Evolutionary conservation across 2,113 vertebrate species (phyloP), one percentile per base, ranked within the genome.

Genomic region (Syngnathus scovelli): DNA sequence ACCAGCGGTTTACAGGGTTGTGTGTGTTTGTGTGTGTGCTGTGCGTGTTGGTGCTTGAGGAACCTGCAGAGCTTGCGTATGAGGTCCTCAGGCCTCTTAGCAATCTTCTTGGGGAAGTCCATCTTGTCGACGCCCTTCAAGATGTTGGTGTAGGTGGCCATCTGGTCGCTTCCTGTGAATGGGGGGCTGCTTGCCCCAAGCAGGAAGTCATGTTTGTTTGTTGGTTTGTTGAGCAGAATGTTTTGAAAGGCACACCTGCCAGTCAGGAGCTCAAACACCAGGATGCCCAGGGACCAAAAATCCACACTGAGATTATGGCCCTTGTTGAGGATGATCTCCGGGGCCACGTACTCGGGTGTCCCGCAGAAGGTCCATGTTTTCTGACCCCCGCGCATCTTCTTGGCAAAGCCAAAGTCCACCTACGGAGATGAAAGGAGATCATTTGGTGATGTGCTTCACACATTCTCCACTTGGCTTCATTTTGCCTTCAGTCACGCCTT

Each of bases 21-120:
- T 11, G 43, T 13, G 43, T 44, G 43, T 44, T 11, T 9, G 8
- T 13, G 43, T 44, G 11, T 11, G 10, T 13, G 43, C 10, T 3
- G 43, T 44, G 43, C 1, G 12, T 13, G 12, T 6, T 13, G 12
- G 12, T 13, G 1, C 11, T 13, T 11, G 15, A 5, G 15, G 44
- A 71, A 98, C 97, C 96, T 98, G 95, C 97, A 99, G 93, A 99
- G 94, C 93, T 98, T 98, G 92, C 98, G 98, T 86, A 98, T 99
- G 91, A 99, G 89, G 81, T 98, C 98, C 93, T 94, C 96, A 94
- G 97, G 96, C 91, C 98, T 98, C 96, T 98, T 98, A 90, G 94
- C 95, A 88, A 99, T 98, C 92, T 98, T 98, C 94, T 98, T 99
- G 94, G 96, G 95, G 93, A 98, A 99, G 92, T 98, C 96, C 69